A percentile compares a stretch with the other conserved stretches of the same genome.
Evolutionary conservation across 2,797 vertebrate species (phyloP).

Genomic region (Myripristis jacobus): DNA sequence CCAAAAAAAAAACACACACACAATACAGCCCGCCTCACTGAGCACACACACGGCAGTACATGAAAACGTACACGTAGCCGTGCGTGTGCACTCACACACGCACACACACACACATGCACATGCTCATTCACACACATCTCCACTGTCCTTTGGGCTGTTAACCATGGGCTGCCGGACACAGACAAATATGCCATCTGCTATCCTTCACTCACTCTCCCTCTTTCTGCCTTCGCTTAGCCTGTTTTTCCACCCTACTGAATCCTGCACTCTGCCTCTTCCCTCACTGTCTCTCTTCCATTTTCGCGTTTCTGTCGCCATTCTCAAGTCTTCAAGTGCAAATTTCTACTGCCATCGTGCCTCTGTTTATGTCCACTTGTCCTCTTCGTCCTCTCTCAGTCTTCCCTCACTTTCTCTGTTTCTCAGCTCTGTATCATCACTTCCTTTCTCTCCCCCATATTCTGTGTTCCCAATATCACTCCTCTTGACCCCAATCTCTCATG

Average conservation of each 20-base stretch:
- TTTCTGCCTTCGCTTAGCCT: constrained; percentile 21
- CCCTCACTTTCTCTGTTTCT: constrained; percentile 16
- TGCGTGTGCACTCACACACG: neutral
- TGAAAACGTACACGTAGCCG: constrained; percentile 5
- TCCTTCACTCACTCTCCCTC: constrained; percentile 42
- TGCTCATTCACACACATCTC: constrained; percentile 21
- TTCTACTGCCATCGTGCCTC: constrained; percentile 16
- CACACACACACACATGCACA: constrained; percentile 11
- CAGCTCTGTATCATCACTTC: constrained; percentile 11
- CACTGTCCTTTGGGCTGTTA: constrained; percentile 53
- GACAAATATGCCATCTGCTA: constrained; percentile 67
- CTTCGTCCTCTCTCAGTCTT: constrained; percentile 1
- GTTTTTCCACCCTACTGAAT: constrained; percentile 27
- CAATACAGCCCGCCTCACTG: neutral
- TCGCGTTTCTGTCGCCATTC: constrained; percentile 38
- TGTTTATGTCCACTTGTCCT: constrained; percentile 3
- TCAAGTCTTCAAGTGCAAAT: constrained; percentile 35
- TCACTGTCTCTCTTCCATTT: constrained; percentile 8
- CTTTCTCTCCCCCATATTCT: constrained; percentile 23
- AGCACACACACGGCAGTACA: constrained; percentile 35
- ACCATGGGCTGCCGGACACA: constrained; percentile 40
- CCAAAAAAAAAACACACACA: neutral
- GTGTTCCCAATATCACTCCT: constrained; percentile 37
- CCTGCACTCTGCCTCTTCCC: constrained; percentile 14
- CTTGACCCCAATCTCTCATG: constrained; percentile 10